These are phyloP conservation scores for Lypha dubia DNA, from an alignment of 2,888 invertebrate genomes.

Conservation along the genomic window DNA sequence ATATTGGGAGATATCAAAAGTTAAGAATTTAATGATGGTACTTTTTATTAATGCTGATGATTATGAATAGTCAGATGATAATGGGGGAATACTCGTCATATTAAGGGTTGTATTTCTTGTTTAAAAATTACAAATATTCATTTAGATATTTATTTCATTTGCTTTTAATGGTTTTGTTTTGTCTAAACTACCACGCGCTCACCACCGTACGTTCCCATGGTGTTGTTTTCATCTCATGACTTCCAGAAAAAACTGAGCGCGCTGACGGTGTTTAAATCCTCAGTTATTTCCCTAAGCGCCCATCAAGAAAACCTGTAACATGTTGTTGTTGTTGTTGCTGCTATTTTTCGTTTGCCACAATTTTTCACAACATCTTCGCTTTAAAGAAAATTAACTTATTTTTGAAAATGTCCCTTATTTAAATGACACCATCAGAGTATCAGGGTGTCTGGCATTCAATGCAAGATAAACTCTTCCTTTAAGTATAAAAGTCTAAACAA, in stretches of 20 bases:
- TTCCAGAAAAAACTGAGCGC: slow-evolving; percentile 52
- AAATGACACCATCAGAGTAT: background rate
- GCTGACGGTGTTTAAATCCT: slow-evolving; percentile 66
- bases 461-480: slow-evolving; percentile 8
- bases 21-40: slow-evolving; percentile 49
- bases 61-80: slow-evolving; percentile 66
- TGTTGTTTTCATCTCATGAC: background rate
- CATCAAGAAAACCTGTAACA: slow-evolving; percentile 67
- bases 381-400: slow-evolving; percentile 1
- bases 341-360: background rate
- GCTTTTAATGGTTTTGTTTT: slow-evolving; percentile 3
- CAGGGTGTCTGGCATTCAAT: slow-evolving; percentile 44
- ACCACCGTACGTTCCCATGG: background rate
- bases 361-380: background rate
- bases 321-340: slow-evolving; percentile 9
- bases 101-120: slow-evolving; percentile 36
- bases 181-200: slow-evolving; percentile 14
- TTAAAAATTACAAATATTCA: slow-evolving; percentile 46
- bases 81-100: slow-evolving; percentile 42
- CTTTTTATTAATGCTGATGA: slow-evolving; percentile 53
- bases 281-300: slow-evolving; percentile 72
- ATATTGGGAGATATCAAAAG: slow-evolving; percentile 47
- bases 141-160: slow-evolving; percentile 15
- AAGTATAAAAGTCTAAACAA: background rate
- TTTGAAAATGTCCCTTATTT: slow-evolving; percentile 32